A percentile compares a stretch with the other conserved stretches of the same genome.
These are phyloP conservation scores for Apus apus DNA, from an alignment of 2,113 vertebrate species.

Conservation along the genomic window DNA sequence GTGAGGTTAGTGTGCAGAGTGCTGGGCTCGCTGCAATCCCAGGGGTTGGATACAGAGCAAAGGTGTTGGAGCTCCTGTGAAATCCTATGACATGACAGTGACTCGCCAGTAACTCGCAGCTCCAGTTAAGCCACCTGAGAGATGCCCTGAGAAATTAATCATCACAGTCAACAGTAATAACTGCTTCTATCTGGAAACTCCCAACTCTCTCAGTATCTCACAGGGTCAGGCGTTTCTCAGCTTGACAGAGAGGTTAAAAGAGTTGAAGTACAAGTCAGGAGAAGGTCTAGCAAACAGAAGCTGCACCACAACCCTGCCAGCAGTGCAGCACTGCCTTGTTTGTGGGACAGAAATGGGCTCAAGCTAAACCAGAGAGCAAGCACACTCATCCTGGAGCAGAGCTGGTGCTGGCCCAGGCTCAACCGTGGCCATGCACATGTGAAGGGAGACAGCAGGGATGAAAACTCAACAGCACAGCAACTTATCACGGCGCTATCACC, in stretches of 20 bases:
- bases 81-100: not conserved
- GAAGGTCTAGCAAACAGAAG: not conserved
- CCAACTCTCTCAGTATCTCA: not conserved
- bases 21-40: not conserved
- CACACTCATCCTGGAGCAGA: not conserved
- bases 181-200: constrained; percentile 42
- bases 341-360: not conserved
- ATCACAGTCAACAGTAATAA: constrained; percentile 5
- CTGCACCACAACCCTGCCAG: not conserved
- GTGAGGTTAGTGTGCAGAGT: not conserved
- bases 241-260: not conserved
- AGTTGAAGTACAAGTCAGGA: not conserved
- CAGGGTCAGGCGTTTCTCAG: not conserved
- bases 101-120: constrained; percentile 19
- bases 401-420: not conserved
- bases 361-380: not conserved
- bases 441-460: not conserved
- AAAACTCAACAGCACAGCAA: fast-evolving
- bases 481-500: fast-evolving
- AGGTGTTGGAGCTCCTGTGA: not conserved
- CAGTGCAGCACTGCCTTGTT: not conserved
- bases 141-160: not conserved
- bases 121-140: constrained; percentile 31
- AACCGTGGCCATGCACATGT: fast-evolving
- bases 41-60: not conserved